Conservation (phyloP, 2,888 invertebrate species). For the Neocrepidodera transversa region DNA sequence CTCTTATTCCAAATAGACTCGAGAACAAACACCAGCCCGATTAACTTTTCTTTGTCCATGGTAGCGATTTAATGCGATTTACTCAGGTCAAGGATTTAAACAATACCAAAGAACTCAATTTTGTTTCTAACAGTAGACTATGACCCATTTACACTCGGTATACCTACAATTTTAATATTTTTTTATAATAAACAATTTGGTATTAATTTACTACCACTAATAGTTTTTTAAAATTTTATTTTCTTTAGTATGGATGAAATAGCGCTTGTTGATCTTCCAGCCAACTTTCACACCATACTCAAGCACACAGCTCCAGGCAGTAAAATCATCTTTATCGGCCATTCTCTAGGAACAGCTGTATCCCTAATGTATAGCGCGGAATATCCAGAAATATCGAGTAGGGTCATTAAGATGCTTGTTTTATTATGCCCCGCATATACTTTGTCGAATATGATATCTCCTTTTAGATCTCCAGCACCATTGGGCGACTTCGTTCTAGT, state of each 20-base stretch:
- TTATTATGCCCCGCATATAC: constrained; percentile 74
- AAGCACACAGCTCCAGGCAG: constrained; percentile 46
- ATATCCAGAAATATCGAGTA: constrained; percentile 72
- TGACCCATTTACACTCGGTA: too few relatives aligned
- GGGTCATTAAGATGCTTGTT: constrained; percentile 68
- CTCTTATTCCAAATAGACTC: too few relatives aligned
- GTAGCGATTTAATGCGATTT: too few relatives aligned
- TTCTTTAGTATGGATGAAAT: constrained; percentile 54
- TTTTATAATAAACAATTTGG: too few relatives aligned
- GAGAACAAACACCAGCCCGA: too few relatives aligned
- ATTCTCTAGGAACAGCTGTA: constrained; percentile 86
- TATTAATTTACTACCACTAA: too few relatives aligned
- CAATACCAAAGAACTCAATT: too few relatives aligned
- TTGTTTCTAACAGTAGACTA: too few relatives aligned
- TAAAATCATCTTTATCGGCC: constrained; percentile 78
- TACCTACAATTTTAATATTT: too few relatives aligned
- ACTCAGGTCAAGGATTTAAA: too few relatives aligned
- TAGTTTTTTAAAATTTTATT: too few relatives aligned
- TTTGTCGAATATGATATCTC: constrained; percentile 66
- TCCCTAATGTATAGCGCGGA: constrained; percentile 74
- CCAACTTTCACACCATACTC: constrained; percentile 50
- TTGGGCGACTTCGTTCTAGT: constrained; percentile 57
- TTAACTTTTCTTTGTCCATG: too few relatives aligned
- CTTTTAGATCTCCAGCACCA: constrained; percentile 70
- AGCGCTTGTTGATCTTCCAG: constrained; percentile 52